A percentile compares a stretch with the other conserved stretches of the same genome.
Evolutionary conservation across 2,888 invertebrate species (phyloP).

Genomic region (Harpagoxenus sublaevis): DNA sequence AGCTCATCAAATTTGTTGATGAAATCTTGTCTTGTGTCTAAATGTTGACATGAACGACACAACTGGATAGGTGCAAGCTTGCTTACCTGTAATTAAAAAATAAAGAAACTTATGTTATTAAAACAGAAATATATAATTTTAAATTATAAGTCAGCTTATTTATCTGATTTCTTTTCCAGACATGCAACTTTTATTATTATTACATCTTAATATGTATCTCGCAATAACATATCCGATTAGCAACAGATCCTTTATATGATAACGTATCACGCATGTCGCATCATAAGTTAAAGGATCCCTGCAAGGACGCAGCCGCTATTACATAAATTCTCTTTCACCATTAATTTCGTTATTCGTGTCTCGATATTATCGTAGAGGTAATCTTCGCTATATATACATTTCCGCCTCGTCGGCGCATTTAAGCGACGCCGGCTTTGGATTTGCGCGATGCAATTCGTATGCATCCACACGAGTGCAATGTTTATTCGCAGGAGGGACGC

Average conservation of each 20-base stretch:
- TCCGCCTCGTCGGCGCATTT: slow-evolving; percentile 5
- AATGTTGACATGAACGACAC: not conserved
- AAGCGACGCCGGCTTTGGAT: slow-evolving; percentile 1
- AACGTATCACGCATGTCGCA: slow-evolving; percentile 9
- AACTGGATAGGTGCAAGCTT: not conserved
- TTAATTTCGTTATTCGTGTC: slow-evolving; percentile 40
- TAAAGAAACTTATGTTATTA: not conserved
- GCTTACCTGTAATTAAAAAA: slow-evolving; percentile 38
- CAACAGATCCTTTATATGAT: not conserved
- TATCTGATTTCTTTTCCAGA: not conserved
- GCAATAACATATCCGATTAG: not conserved
- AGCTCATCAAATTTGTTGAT: not conserved
- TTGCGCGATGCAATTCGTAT: slow-evolving; percentile 46
- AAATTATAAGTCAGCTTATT: not conserved
- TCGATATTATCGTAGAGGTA: slow-evolving; percentile 26
- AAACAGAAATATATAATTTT: not conserved
- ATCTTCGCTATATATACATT: slow-evolving; percentile 17
- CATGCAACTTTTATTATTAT: not conserved
- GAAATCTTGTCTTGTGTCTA: not conserved
- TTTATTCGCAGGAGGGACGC: slow-evolving; percentile 64
- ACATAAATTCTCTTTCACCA: slow-evolving; percentile 28
- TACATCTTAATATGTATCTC: not conserved
- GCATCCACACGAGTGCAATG: slow-evolving; percentile 57
- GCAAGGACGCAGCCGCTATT: slow-evolving; percentile 2
- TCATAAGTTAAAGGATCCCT: not conserved